Percentiles rank a stretch among this genome's conserved stretches.
Conservation (phyloP, 2,888 invertebrate genomes). For the Tetropium fuscum region DNA sequence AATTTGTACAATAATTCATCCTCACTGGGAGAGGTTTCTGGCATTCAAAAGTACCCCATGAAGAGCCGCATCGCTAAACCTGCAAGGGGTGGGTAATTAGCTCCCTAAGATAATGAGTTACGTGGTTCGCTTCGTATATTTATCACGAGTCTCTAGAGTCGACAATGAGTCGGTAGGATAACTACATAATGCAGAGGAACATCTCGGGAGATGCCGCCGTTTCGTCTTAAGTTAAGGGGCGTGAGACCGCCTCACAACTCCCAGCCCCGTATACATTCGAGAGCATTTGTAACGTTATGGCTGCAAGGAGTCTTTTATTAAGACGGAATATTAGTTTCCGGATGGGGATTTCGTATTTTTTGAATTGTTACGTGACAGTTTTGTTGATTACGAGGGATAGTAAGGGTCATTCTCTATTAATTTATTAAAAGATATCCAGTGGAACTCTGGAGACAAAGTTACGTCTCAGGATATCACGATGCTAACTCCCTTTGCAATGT, state of each 20-base stretch:
- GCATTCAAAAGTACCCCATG: conserved; percentile 35
- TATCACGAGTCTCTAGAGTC: conserved; percentile 59
- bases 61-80: conserved; percentile 17
- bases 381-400: background rate
- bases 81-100: conserved; percentile 54
- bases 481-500: conserved; percentile 37
- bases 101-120: conserved; percentile 60
- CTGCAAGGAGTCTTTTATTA: conserved; percentile 22
- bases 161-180: conserved; percentile 56
- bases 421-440: conserved; percentile 18
- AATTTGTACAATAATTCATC: conserved; percentile 41
- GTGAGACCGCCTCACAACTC: conserved; percentile 14
- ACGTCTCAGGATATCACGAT: conserved; percentile 32
- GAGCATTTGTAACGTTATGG: conserved; percentile 15
- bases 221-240: conserved; percentile 35
- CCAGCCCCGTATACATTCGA: conserved; percentile 10
- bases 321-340: conserved; percentile 2
- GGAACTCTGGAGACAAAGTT: conserved; percentile 29
- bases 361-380: conserved; percentile 1
- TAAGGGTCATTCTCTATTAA: conserved; percentile 11
- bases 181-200: conserved; percentile 53
- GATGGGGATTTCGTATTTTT: background rate
- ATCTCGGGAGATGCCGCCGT: conserved; percentile 37
- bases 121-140: conserved; percentile 60
- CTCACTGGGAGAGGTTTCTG: conserved; percentile 31